phyloP scores from a whole-genome alignment of 2,888 invertebrate species.

The Caenorhabditis panamensis region DNA sequence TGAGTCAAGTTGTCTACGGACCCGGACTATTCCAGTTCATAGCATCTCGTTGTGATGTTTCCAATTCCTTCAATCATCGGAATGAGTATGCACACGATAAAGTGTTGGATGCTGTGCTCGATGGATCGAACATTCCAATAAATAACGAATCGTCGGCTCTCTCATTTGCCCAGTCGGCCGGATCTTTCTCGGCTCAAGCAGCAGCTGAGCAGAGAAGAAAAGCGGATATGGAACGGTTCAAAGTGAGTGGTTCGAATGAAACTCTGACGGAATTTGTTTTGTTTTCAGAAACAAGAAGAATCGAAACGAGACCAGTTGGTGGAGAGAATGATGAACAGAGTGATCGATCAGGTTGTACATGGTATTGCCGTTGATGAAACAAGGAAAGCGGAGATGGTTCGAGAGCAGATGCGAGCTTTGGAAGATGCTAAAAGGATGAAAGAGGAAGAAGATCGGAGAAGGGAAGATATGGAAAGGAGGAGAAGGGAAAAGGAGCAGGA shows the following conservation, averaged over 20 bases:
- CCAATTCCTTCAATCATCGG: slow-evolving; percentile 67
- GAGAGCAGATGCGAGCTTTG: slow-evolving; percentile 28
- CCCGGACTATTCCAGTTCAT: slow-evolving; percentile 25
- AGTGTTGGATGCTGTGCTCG: slow-evolving; percentile 52
- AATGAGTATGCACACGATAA: slow-evolving; percentile 64
- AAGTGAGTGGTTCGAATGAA: no score
- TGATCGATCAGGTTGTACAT: slow-evolving; percentile 35
- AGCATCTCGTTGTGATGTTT: slow-evolving; percentile 44
- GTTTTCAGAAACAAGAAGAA: slow-evolving; percentile 27
- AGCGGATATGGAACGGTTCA: slow-evolving; percentile 27
- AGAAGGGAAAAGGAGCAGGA: slow-evolving; percentile 16
- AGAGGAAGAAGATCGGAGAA: slow-evolving; percentile 29
- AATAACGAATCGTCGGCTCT: background rate
- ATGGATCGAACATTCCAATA: slow-evolving; percentile 21
- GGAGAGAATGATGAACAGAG: slow-evolving; percentile 7
- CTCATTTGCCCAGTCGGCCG: slow-evolving; percentile 36
- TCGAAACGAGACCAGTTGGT: slow-evolving; percentile 16
- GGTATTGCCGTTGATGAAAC: slow-evolving; percentile 35
- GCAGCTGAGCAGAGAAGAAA: slow-evolving; percentile 33
- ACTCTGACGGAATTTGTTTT: background rate
- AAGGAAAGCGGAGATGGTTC: slow-evolving; percentile 23
- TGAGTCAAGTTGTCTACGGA: slow-evolving; percentile 64
- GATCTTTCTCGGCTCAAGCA: slow-evolving; percentile 29
- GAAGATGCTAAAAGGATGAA: slow-evolving; percentile 29
- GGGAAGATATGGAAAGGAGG: slow-evolving; percentile 16